Percentiles rank a stretch among this genome's conserved stretches.
Evolutionary conservation across 1,140 invertebrate species (phyloP).

Genomic region (Tetragonula clypearis): DNA sequence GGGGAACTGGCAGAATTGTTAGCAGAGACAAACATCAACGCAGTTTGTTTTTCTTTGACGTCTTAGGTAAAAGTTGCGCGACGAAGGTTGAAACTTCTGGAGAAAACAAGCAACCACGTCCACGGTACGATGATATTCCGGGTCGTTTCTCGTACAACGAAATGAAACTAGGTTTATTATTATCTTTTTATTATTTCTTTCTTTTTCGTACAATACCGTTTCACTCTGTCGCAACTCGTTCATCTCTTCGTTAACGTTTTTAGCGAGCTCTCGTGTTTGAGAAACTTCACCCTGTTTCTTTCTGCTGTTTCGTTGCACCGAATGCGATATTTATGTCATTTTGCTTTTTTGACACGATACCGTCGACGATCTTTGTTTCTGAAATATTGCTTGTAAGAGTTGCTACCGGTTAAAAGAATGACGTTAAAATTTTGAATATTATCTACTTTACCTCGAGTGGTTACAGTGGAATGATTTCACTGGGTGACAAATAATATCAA

Average conservation of each 20-base stretch:
- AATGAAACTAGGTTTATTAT: neutral
- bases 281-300: neutral
- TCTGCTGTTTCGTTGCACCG: no score
- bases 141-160: neutral
- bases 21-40: neutral
- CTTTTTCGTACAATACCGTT: neutral
- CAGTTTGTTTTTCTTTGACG: constrained; percentile 4
- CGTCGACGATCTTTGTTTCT: neutral
- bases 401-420: no score
- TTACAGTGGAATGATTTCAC: neutral
- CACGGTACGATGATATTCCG: neutral
- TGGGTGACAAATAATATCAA: neutral
- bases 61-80: neutral
- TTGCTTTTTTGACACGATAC: neutral
- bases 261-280: neutral
- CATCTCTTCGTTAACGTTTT: constrained; percentile 11
- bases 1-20: neutral
- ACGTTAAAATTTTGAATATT: neutral
- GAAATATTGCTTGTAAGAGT: neutral
- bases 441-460: no score
- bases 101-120: neutral
- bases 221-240: neutral
- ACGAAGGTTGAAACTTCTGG: neutral
- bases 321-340: neutral
- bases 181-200: neutral